These are phyloP conservation scores for Hipposideros larvatus DNA, from an alignment of 2,797 vertebrate species.

Conservation along the genomic window DNA sequence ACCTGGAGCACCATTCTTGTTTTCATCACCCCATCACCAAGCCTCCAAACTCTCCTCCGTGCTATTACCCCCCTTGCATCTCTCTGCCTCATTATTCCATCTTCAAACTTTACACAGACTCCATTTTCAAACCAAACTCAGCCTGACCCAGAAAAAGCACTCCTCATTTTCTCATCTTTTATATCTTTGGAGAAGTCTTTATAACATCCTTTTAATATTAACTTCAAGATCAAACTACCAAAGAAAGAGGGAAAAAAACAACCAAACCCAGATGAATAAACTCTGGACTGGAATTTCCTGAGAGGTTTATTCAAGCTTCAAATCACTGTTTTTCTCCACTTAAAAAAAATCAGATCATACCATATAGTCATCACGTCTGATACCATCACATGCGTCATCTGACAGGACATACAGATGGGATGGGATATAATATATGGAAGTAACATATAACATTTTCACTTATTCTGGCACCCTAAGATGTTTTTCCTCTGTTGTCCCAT, in stretches of 20 bases:
- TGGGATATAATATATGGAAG: neutral
- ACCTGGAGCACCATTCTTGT: neutral
- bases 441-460: neutral
- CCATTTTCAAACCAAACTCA: neutral
- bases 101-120: neutral
- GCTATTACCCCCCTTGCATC: neutral
- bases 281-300: neutral
- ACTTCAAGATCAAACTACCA: conserved; percentile 32
- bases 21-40: neutral
- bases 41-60: neutral
- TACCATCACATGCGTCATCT: neutral
- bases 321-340: neutral
- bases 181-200: neutral
- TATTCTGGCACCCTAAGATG: neutral
- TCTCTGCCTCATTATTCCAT: neutral
- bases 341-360: neutral
- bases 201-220: neutral
- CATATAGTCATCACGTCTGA: neutral
- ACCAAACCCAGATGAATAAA: neutral
- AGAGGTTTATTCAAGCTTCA: neutral
- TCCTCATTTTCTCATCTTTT: neutral
- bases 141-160: neutral
- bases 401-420: neutral
- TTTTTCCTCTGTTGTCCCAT: neutral
- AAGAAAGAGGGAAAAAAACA: conserved; percentile 15